Conservation (phyloP, 2,888 invertebrate species). For the Drosophila pseudotalamancana region DNA sequence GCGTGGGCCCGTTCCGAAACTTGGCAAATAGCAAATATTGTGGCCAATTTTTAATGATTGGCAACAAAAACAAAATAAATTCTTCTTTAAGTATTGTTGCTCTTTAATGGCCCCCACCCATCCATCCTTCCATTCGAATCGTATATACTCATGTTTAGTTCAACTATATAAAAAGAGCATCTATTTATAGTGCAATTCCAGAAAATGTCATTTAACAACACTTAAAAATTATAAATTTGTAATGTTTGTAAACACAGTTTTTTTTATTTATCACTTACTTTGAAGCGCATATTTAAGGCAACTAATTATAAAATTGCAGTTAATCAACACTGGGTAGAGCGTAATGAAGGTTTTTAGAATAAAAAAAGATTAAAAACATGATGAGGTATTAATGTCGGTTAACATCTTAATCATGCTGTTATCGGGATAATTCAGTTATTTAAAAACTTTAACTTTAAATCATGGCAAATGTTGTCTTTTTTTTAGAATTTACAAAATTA, state of each 20-base stretch:
- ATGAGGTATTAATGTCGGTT: no score
- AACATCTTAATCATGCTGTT: no score
- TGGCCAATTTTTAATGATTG: slow-evolving; percentile 51
- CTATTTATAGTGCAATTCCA: not conserved
- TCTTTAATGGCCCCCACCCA: slow-evolving; percentile 37
- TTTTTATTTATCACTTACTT: not conserved
- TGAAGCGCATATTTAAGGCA: not conserved
- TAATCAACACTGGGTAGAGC: not conserved
- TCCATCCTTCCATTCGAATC: slow-evolving; percentile 1
- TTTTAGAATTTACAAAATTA: no score
- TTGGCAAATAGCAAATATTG: slow-evolving; percentile 33
- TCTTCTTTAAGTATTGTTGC: slow-evolving; percentile 38
- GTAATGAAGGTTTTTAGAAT: no score
- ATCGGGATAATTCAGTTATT: no score
- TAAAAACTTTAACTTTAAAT: no score
- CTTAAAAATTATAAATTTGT: no score
- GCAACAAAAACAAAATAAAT: slow-evolving; percentile 57
- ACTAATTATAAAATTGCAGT: no score
- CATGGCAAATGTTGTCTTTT: no score
- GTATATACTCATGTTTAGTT: not conserved
- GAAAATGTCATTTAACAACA: not conserved
- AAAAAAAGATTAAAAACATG: no score
- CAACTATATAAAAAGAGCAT: not conserved
- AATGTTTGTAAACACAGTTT: not conserved
- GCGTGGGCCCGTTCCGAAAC: slow-evolving; percentile 58